A percentile compares a stretch with the other conserved stretches of the same genome.
These are phyloP conservation scores for Mythimna ferrago DNA, from an alignment of 2,888 invertebrate genomes.

Conservation along the genomic window DNA sequence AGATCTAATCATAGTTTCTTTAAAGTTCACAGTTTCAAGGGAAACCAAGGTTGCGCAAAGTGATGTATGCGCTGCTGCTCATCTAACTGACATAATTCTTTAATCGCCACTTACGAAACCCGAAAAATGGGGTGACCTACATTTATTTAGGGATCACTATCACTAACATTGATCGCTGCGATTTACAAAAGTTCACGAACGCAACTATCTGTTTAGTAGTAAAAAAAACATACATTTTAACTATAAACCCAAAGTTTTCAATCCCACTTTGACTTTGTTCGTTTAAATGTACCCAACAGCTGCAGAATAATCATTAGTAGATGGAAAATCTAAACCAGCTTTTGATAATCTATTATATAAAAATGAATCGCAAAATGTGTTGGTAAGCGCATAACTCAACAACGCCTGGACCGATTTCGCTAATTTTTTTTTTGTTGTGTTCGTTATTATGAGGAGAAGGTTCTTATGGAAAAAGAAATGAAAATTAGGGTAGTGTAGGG, in stretches of 20 bases:
- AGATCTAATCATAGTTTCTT: background rate
- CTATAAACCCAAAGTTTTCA: too few relatives aligned
- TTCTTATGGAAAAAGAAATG: too few relatives aligned
- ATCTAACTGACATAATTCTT: slow-evolving; percentile 41
- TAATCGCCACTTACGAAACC: slow-evolving; percentile 42
- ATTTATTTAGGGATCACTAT: slow-evolving; percentile 53
- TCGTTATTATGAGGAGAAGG: too few relatives aligned
- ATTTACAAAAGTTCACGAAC: slow-evolving; percentile 32
- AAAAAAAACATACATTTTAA: background rate
- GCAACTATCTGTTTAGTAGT: background rate
- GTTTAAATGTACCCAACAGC: slow-evolving; percentile 3
- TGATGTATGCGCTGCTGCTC: slow-evolving; percentile 47
- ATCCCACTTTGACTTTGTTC: slow-evolving; percentile 2
- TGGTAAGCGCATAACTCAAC: too few relatives aligned
- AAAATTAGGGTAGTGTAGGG: too few relatives aligned
- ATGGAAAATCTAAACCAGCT: slow-evolving; percentile 8
- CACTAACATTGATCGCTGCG: slow-evolving; percentile 47
- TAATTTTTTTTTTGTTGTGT: too few relatives aligned
- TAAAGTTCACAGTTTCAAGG: slow-evolving; percentile 21
- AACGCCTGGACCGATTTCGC: too few relatives aligned
- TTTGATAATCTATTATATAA: too few relatives aligned
- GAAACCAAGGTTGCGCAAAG: slow-evolving; percentile 43
- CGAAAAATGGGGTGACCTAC: slow-evolving; percentile 52
- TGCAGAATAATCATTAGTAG: slow-evolving; percentile 18
- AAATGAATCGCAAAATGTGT: too few relatives aligned